Evolutionary conservation across 1,140 invertebrate genomes (phyloP).

Genomic region (Cyphomyrmex costatus): DNA sequence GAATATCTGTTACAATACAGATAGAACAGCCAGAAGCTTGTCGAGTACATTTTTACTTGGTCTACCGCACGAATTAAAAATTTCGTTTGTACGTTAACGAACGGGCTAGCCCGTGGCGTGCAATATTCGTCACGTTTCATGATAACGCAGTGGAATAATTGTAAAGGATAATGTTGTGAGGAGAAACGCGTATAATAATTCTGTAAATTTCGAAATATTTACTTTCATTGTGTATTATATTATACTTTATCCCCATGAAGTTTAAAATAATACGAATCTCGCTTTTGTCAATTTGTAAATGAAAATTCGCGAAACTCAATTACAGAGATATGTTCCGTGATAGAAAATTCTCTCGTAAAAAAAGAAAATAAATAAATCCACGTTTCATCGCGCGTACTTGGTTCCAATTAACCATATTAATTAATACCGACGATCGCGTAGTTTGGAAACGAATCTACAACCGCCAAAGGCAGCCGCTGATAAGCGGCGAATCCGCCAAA

Average conservation of each 20-base stretch:
- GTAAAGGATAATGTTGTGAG: conserved; percentile 15
- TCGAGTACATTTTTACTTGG: conserved; percentile 47
- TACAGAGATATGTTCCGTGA: neutral
- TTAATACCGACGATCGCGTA: conserved; percentile 20
- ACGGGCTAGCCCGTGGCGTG: neutral
- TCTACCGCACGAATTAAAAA: conserved; percentile 56
- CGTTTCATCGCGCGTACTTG: neutral
- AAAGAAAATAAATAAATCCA: neutral
- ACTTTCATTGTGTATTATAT: conserved; percentile 15
- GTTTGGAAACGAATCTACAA: conserved; percentile 12
- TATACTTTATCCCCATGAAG: neutral
- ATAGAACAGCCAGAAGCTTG: conserved; percentile 12
- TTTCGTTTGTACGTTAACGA: conserved; percentile 37
- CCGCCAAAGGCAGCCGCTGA: neutral
- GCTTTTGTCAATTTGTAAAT: conserved; percentile 31
- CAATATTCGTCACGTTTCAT: conserved; percentile 40
- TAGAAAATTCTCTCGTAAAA: neutral
- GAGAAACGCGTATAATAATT: conserved; percentile 6
- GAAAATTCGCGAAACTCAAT: conserved; percentile 8
- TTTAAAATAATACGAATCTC: conserved; percentile 16
- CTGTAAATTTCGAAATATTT: conserved; percentile 51
- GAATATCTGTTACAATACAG: conserved; percentile 46
- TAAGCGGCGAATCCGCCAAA: conserved; percentile 17
- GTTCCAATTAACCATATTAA: conserved; percentile 12
- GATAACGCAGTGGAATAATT: conserved; percentile 49